Base-by-base conservation (phyloP, 2,888 invertebrate genomes). In the Drosophila infuscata region DNA sequence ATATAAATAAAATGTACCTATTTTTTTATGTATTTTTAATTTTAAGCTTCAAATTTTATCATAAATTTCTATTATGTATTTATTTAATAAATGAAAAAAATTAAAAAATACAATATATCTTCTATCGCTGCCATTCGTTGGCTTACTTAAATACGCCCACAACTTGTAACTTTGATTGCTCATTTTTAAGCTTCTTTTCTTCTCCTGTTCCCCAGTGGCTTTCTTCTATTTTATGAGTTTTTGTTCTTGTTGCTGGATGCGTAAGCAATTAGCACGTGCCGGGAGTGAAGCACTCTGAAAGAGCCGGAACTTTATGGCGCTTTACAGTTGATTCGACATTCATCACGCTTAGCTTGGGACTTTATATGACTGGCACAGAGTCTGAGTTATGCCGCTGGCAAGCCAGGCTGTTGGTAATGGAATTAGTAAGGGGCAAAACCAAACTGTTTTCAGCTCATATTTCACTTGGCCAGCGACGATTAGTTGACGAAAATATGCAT, bases 261-360 rank as follows among this genome's bases (percentile, higher is more conserved):
- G 86, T 81, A 72, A 90, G 86, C 89, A 88, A 89, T 88, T 88
- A 88, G 88, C 91, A 90, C 88, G 91, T 90, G 91, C 81, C 86
- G 73, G 48, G 52, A 59, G 64, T 9, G 61, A 46, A 15, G 46
- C 49, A 49, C 51, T 54, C 51, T 68, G 49, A 56, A 70, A 65
- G 58, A 60, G 64, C 79, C 78, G 90, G 86, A 89, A 82, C 85
- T 79, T 89, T 73, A 85, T 89, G 89, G 71, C 71, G 71, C 84
- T 81, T 86, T 76, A 83, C 89, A 70, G 87, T 76, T 88, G 63
- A 71, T 61, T 86, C 62, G 65, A 70, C 80, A 56, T 85, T 67
- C 72, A 84, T 83, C 87, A 83, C 66, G 83, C 70, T 74, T 33
- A 49, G 56, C 52, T 61, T 46, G 57, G 41, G 35, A 30, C 54